A percentile compares a stretch with the other conserved stretches of the same genome.
Evolutionary conservation across 2,888 invertebrate genomes (phyloP).

Genomic region (Cepaea hortensis): DNA sequence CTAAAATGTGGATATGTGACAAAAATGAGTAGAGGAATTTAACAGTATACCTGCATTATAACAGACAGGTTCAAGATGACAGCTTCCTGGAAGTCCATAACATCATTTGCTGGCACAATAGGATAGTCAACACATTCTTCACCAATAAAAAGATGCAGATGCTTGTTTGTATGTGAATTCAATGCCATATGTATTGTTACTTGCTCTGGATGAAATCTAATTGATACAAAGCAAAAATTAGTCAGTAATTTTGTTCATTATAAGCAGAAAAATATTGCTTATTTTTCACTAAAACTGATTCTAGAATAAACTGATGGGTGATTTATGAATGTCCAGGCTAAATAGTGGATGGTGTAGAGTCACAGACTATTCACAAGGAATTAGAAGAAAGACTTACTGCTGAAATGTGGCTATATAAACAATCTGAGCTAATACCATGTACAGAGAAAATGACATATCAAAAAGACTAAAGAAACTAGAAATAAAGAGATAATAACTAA

Average conservation of each 20-base stretch:
- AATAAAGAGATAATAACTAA: too few relatives aligned
- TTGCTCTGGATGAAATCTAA: constrained; percentile 40
- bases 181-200: constrained; percentile 34
- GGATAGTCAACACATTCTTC: constrained; percentile 33
- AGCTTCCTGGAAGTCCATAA: constrained; percentile 54
- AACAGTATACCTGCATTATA: constrained; percentile 53
- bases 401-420: too few relatives aligned
- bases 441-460: too few relatives aligned
- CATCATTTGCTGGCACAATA: constrained; percentile 49
- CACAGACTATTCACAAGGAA: too few relatives aligned
- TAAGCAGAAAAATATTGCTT: not conserved
- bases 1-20: not conserved
- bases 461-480: too few relatives aligned
- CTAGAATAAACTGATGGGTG: not conserved
- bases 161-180: constrained; percentile 5
- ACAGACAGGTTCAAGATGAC: constrained; percentile 50
- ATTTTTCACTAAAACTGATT: not conserved
- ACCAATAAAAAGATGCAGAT: constrained; percentile 51
- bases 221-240: not conserved
- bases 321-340: too few relatives aligned
- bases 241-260: not conserved
- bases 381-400: too few relatives aligned
- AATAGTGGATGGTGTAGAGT: too few relatives aligned
- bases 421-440: too few relatives aligned
- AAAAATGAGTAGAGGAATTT: not conserved